Evolutionary conservation across 1,140 invertebrate species (phyloP).

Genomic region (Prorops nasuta): DNA sequence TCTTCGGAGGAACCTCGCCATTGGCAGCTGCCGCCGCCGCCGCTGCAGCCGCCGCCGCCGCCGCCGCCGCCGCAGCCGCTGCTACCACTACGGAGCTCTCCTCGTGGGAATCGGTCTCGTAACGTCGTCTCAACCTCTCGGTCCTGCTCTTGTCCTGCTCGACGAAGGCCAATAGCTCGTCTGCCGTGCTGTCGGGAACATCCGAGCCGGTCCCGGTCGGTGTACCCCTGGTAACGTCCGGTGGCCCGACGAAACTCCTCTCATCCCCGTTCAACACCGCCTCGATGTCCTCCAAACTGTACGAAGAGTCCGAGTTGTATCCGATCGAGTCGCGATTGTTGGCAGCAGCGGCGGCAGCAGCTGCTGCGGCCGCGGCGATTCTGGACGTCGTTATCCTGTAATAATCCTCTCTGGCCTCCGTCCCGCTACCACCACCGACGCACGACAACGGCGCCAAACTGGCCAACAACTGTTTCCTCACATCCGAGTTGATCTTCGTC

Average conservation of each 20-base stretch:
- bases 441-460: constrained; percentile 74
- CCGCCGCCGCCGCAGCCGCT: neutral
- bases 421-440: constrained; percentile 61
- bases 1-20: constrained; percentile 6
- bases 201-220: constrained; percentile 35
- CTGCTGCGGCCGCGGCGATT: too few species aligned
- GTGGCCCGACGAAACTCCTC: constrained; percentile 54
- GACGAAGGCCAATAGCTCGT: constrained; percentile 80
- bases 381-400: constrained; percentile 64
- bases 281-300: constrained; percentile 69
- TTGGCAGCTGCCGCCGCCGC: constrained; percentile 1
- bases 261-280: constrained; percentile 57
- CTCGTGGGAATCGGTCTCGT: constrained; percentile 45
- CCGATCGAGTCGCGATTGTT: constrained; percentile 56
- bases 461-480: constrained; percentile 71
- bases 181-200: constrained; percentile 58
- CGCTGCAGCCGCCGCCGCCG: neutral
- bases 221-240: constrained; percentile 76
- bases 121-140: constrained; percentile 77
- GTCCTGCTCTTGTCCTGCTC: constrained; percentile 78
- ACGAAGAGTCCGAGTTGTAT: constrained; percentile 57
- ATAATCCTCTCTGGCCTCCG: constrained; percentile 67
- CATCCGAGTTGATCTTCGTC: constrained; percentile 52
- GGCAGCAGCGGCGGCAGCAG: constrained; percentile 38
- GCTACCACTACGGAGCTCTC: neutral